These are phyloP conservation scores for Oreochromis grahami DNA, from an alignment of 2,797 vertebrate genomes.

Conservation along the genomic window DNA sequence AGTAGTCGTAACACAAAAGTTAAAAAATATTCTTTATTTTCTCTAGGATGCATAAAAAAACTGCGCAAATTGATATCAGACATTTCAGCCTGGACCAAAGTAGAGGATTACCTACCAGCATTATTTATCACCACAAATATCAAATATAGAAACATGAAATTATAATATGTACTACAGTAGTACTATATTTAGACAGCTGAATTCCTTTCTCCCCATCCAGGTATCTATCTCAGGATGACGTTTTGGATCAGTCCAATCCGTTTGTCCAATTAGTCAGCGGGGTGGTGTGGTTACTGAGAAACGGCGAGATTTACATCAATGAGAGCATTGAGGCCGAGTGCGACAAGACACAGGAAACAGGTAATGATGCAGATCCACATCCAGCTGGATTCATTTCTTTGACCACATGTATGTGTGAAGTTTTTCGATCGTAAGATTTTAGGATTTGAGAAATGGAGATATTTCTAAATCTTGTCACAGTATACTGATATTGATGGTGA, in stretches of 20 bases:
- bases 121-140: background rate
- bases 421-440: background rate
- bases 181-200: background rate
- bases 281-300: slow-evolving; percentile 90
- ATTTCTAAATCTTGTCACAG: background rate
- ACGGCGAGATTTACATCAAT: slow-evolving; percentile 82
- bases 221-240: slow-evolving; percentile 89
- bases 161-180: background rate
- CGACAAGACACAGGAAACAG: slow-evolving; percentile 81
- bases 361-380: slow-evolving; percentile 48
- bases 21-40: background rate
- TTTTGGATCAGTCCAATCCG: slow-evolving; percentile 81
- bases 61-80: background rate
- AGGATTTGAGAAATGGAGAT: background rate
- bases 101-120: background rate
- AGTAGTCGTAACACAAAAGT: background rate
- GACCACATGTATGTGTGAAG: background rate
- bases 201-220: slow-evolving; percentile 57
- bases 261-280: slow-evolving; percentile 93
- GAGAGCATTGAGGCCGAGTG: slow-evolving; percentile 84
- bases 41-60: background rate
- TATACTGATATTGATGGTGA: background rate
- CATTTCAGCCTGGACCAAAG: background rate
- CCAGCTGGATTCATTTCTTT: background rate
- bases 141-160: background rate